Base-by-base conservation (phyloP, 2,113 vertebrate genomes). In the Centropristis striata region DNA sequence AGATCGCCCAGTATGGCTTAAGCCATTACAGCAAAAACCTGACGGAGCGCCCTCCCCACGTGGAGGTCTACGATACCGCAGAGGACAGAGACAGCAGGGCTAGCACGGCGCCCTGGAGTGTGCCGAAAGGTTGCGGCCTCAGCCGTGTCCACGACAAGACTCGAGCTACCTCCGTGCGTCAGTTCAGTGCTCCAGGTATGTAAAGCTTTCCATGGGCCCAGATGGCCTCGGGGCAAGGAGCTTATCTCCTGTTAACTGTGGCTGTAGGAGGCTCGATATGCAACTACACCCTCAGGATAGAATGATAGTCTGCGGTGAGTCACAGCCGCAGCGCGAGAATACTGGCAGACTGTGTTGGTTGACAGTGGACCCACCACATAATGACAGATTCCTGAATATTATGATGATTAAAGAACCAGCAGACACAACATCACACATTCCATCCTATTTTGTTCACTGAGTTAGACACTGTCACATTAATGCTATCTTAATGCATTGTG, bases 11-110 rank as follows among this genome's bases (percentile, higher is more conserved):
- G 91, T 99, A 98, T 10, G 98, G 98, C n/a, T 80, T 99, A 85
- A 99, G 98, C 86, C 98, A 99, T 92, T 99, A 97, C 94, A 99
- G 98, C 86, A 99, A 99, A 76, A 99, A 99, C 93, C 96, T 99
- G 88, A 99, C 98, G 0, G 98, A 99, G 95, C 96, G 96, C 0
- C 86, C 97, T 0, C 97, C 98, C 0, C 96, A 97, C 41, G 44
- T 97, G 21, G 97, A 98, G 85, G 90, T 98, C 5, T 99, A 99
- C 0, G 98, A 99, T 55, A 97, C 95, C 0, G 97, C 95, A 0
- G 97, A 98, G 49, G 96, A 97, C 51, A 92, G 89, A 60, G 89
- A 89, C 70, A 78, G 91, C 89, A 32, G 93, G 0, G 28, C 92
- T 0, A 90, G 16, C 4, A 75, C 75, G 0, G 80, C 73, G 0